Conservation (phyloP, 2,113 vertebrate genomes). For the Macroglossus sobrinus region DNA sequence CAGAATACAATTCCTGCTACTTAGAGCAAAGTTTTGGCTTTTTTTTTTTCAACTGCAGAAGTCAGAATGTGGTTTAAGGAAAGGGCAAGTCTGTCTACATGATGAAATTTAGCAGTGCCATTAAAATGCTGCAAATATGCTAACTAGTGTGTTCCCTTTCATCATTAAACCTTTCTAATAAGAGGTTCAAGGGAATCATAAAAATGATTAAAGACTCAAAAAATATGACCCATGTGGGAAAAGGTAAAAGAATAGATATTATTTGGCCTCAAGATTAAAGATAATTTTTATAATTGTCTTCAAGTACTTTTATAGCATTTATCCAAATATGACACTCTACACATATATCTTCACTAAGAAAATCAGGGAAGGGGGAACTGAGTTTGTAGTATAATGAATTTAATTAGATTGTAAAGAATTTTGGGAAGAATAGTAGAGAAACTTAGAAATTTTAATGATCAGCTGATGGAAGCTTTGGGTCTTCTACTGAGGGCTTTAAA, state of each 20-base stretch:
- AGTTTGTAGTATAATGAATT: neutral
- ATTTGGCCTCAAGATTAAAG: neutral
- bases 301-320: constrained; percentile 10
- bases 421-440: neutral
- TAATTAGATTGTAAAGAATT: neutral
- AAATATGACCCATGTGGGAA: neutral
- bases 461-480: neutral
- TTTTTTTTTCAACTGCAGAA: constrained; percentile 23
- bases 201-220: constrained; percentile 30
- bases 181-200: neutral
- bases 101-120: constrained; percentile 11
- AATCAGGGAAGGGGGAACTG: neutral
- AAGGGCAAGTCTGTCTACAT: constrained; percentile 45
- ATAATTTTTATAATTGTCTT: constrained; percentile 32
- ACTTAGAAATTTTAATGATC: neutral
- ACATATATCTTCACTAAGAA: neutral
- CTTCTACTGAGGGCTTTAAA: neutral
- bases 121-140: neutral
- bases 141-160: constrained; percentile 28
- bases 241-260: neutral
- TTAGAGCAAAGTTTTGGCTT: constrained; percentile 35
- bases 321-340: neutral
- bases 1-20: neutral
- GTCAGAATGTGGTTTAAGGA: neutral
- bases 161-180: neutral